A percentile compares a stretch with the other conserved stretches of the same genome.
Evolutionary conservation across 2,113 vertebrate species (phyloP).

Genomic region (Tychaedon coryphoeus): DNA sequence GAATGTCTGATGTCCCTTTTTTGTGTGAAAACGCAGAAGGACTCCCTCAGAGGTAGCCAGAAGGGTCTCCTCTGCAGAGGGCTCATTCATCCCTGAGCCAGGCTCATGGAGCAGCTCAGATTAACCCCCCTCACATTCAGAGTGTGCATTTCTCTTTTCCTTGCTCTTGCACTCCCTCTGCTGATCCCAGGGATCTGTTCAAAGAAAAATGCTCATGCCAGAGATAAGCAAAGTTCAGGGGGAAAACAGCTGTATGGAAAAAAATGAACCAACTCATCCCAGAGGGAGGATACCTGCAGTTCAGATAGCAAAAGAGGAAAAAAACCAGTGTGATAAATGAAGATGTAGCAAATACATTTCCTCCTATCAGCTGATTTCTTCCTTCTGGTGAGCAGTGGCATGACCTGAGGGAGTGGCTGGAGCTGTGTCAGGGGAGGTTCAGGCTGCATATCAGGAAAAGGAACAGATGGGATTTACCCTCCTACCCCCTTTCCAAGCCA

Average conservation of each 20-base stretch:
- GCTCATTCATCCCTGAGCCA: background rate
- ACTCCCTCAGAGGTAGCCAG: background rate
- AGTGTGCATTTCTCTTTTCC: background rate
- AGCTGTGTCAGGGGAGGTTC: background rate
- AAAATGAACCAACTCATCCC: background rate
- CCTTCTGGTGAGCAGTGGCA: background rate
- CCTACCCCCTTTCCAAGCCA: background rate
- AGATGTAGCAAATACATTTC: background rate
- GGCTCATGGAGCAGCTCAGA: background rate
- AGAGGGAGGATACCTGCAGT: background rate
- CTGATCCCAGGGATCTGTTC: background rate
- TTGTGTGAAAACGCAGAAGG: background rate
- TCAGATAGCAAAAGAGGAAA: background rate
- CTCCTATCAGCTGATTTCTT: background rate
- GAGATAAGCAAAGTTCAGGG: background rate
- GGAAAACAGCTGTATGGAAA: background rate
- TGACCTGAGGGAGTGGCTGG: background rate
- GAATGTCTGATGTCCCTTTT: background rate
- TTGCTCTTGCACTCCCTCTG: conserved; percentile 61
- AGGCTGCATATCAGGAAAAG: background rate
- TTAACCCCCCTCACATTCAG: rapidly evolving
- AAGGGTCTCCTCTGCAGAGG: background rate
- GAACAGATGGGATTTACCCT: background rate
- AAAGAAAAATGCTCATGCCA: background rate
- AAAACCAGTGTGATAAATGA: background rate